Percentiles rank a stretch among this genome's conserved stretches.
phyloP scores from a whole-genome alignment of 2,113 vertebrate genomes.

The Bothrops jararaca region DNA sequence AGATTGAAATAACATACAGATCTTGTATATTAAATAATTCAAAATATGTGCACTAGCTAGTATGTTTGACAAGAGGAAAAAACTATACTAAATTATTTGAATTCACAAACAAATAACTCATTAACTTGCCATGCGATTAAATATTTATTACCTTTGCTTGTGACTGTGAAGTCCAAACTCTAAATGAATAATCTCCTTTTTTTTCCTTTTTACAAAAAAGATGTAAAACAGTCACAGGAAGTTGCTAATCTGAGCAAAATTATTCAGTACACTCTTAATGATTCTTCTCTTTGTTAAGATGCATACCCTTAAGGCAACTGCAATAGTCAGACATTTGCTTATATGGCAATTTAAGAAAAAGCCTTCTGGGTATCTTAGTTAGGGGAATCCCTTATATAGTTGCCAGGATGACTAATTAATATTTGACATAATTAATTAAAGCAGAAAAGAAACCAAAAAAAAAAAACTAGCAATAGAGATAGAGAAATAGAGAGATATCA shows the following conservation, averaged over 20 bases:
- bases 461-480: not conserved
- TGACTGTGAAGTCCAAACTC: conserved; percentile 33
- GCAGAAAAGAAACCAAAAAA: not conserved
- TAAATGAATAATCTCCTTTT: not conserved
- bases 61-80: conserved; percentile 49
- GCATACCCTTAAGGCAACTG: not conserved
- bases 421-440: too few species aligned
- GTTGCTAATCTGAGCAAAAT: not conserved
- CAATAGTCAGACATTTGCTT: not conserved
- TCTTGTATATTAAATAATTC: conserved; percentile 61
- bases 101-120: conserved; percentile 57
- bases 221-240: not conserved
- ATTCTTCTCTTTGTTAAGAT: not conserved
- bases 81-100: conserved; percentile 54
- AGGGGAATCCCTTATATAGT: not conserved
- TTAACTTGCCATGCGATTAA: conserved; percentile 57
- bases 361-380: not conserved
- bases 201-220: not conserved
- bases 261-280: not conserved
- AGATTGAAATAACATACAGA: conserved; percentile 18
- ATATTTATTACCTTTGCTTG: conserved; percentile 57
- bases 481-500: not conserved
- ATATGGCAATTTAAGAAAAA: not conserved
- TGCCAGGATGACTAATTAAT: not conserved
- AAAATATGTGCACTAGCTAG: conserved; percentile 52